A percentile compares a stretch with the other conserved stretches of the same genome.
Conservation (phyloP, 2,888 invertebrate genomes). For the Gisinianus flammeolus region DNA sequence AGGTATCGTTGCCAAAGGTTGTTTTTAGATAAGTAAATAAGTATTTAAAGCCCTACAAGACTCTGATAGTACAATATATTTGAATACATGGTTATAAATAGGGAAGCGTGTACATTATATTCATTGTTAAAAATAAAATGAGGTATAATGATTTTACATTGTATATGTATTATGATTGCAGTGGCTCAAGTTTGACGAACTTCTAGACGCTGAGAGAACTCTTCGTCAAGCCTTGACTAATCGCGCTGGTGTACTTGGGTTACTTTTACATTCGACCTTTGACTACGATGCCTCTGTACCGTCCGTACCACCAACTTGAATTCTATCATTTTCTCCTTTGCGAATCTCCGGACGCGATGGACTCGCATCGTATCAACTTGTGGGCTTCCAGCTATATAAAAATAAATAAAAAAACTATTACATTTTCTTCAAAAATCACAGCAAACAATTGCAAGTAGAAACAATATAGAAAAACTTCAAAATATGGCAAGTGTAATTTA, state of each 20-base stretch:
- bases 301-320: neutral
- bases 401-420: neutral
- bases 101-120: too few relatives aligned
- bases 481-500: neutral
- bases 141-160: neutral
- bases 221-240: slow-evolving; percentile 74
- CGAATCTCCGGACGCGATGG: slow-evolving; percentile 19
- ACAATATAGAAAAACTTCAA: neutral
- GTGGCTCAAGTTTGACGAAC: slow-evolving; percentile 92
- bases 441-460: neutral
- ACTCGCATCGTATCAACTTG: slow-evolving; percentile 43
- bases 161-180: slow-evolving; percentile 65
- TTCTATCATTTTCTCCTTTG: slow-evolving; percentile 34
- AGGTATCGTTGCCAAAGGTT: too few relatives aligned
- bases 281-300: slow-evolving; percentile 73
- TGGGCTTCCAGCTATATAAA: slow-evolving; percentile 42
- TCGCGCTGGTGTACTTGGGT: slow-evolving; percentile 78
- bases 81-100: too few relatives aligned
- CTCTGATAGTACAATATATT: too few relatives aligned
- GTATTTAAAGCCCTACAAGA: too few relatives aligned
- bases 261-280: slow-evolving; percentile 96
- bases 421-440: neutral
- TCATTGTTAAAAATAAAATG: too few relatives aligned
- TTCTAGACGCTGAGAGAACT: slow-evolving; percentile 90
- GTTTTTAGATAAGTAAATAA: too few relatives aligned